Evolutionary conservation across 2,113 vertebrate species (phyloP), one percentile per base, ranked within the genome.

Genomic region (Coryphaenoides rupestris): DNA sequence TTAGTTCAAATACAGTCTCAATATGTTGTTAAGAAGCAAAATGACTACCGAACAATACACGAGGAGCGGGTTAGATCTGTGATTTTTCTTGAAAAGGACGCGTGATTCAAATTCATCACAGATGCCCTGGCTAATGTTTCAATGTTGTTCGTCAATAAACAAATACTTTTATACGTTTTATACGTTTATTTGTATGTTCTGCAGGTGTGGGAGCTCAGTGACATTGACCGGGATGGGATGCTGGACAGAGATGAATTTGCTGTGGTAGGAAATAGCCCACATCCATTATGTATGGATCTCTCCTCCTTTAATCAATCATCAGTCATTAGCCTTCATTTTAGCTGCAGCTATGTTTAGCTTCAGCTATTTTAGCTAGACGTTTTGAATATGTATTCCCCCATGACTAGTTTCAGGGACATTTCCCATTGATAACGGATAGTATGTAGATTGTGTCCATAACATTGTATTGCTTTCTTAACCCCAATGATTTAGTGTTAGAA

Each of bases 211-310:
- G 97, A 99, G 69, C 84, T 98, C 73, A 98, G 97, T 84, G 97
- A 99, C 77, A 93, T 98, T 68, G 96, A 98, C 88, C 93, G 90
- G 61, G 97, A 99, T 83, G 97, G 97, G 80, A 96, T 95, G 92
- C 86, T 99, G 88, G 97, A 99, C 89, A 93, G 85, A 87, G 96
- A 99, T 84, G 97, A 99, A 69, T 99, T 99, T 93, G 93, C 96
- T 78, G 97, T 99, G 91, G 97, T 99, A 87, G 96, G 96, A 75
- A 55, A 28, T 55, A 1, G 21, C 0, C 21, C 26, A 40, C 45
- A 45, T 50, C 17, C 47, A 50, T 50, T 17, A 50, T n/a, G 47
- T 50, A 50, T 50, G 47, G 47, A 4, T 50, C n/a, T 50, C 16
- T 50, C 1, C 16, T 13, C n/a, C 17, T 50, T 17, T 50, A 50